Conservation (phyloP, 2,888 invertebrate genomes). For the Tipula unca region DNA sequence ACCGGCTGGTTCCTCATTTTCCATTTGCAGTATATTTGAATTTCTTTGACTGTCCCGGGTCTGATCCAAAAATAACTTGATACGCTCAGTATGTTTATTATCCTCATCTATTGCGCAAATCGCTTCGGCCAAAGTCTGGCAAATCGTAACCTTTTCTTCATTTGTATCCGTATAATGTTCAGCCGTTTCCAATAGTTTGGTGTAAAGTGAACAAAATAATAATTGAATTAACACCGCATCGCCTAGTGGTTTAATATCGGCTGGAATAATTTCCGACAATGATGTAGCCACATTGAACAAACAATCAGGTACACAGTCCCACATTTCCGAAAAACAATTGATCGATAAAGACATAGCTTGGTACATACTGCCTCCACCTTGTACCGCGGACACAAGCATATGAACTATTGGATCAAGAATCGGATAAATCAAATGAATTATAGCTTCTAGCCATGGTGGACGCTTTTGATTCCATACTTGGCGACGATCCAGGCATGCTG, state of each 20-base stretch:
- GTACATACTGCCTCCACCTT: slow-evolving; percentile 70
- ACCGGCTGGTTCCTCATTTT: slow-evolving; percentile 33
- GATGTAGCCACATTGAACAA: slow-evolving; percentile 50
- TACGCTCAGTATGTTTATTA: slow-evolving; percentile 67
- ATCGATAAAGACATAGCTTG: slow-evolving; percentile 68
- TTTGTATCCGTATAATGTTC: slow-evolving; percentile 27
- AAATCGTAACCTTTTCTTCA: slow-evolving; percentile 39
- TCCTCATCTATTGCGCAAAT: slow-evolving; percentile 72
- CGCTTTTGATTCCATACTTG: slow-evolving; percentile 77
- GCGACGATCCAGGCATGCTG: slow-evolving; percentile 62
- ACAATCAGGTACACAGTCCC: slow-evolving; percentile 56
- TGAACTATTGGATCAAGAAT: slow-evolving; percentile 55
- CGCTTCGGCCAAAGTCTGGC: slow-evolving; percentile 66
- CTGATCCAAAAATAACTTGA: slow-evolving; percentile 52
- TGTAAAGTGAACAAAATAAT: slow-evolving; percentile 58
- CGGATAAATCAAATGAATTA: slow-evolving; percentile 55
- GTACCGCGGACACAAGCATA: slow-evolving; percentile 59
- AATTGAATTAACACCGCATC: slow-evolving; percentile 63
- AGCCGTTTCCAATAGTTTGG: slow-evolving; percentile 49
- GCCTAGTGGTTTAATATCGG: slow-evolving; percentile 59
- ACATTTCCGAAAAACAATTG: slow-evolving; percentile 58
- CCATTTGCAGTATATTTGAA: slow-evolving; percentile 39
- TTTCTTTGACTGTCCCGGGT: slow-evolving; percentile 43
- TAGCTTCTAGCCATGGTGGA: slow-evolving; percentile 67
- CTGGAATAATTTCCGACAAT: slow-evolving; percentile 60